Conservation (phyloP, 2,888 invertebrate species). For the Eupithecia abbreviata region DNA sequence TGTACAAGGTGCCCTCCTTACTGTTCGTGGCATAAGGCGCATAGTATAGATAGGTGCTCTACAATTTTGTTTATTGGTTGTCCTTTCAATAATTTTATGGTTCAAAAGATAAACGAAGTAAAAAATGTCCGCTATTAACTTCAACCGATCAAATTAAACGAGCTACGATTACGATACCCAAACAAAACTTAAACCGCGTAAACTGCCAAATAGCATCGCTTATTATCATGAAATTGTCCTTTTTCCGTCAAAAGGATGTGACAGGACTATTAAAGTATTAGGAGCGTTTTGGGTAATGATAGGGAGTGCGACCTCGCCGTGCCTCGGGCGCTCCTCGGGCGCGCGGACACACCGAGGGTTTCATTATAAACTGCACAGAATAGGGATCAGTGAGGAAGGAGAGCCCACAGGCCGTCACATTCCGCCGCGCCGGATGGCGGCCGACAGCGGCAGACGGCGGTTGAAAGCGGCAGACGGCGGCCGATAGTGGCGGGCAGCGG, state of each 20-base stretch:
- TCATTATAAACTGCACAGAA: conserved; percentile 63
- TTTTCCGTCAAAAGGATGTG: conserved; percentile 74
- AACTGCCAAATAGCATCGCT: conserved; percentile 74
- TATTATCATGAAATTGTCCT: conserved; percentile 80
- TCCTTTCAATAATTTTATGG: neutral
- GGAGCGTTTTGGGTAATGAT: conserved; percentile 81
- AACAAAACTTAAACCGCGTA: conserved; percentile 65
- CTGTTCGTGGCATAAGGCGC: neutral
- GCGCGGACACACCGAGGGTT: conserved; percentile 77
- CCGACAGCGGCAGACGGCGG: too few species aligned
- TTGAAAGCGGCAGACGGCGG: too few species aligned
- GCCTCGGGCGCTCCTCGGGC: conserved; percentile 76
- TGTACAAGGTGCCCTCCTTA: neutral
- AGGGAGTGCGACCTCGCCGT: conserved; percentile 73
- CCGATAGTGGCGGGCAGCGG: conserved; percentile 37
- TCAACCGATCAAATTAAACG: conserved; percentile 52
- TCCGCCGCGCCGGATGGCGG: neutral
- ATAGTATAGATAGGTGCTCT: neutral
- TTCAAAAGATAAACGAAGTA: neutral
- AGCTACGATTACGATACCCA: conserved; percentile 50
- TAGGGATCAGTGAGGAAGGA: conserved; percentile 12
- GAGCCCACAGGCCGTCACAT: conserved; percentile 1
- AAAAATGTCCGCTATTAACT: conserved; percentile 53
- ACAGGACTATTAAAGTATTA: conserved; percentile 83
- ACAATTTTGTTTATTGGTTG: neutral